These are phyloP conservation scores for Osmerus eperlanus DNA, from an alignment of 2,113 vertebrate species.

Conservation along the genomic window DNA sequence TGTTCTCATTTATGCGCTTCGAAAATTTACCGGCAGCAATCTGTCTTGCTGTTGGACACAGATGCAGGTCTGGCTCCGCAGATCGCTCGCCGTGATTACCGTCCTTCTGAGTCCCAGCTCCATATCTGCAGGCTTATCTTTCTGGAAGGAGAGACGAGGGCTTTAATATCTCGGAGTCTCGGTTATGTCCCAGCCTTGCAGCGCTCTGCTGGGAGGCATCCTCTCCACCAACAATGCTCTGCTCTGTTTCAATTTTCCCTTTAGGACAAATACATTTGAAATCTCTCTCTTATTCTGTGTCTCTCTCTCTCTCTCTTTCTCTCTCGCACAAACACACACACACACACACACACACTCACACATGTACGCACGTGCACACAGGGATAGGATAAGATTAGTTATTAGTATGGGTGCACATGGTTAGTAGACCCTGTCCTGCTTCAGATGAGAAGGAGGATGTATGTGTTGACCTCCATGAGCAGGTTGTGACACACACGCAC, in stretches of 20 bases:
- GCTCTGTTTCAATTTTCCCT: no score
- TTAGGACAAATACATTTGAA: background rate
- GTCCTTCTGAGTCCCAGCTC: background rate
- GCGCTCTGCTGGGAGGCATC: no score
- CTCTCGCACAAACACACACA: background rate
- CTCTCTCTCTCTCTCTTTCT: background rate
- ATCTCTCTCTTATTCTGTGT: background rate
- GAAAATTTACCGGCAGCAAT: slow-evolving; percentile 43
- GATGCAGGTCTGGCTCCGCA: slow-evolving; percentile 44
- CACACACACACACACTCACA: background rate
- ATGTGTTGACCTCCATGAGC: slow-evolving; percentile 24
- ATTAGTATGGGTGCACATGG: slow-evolving; percentile 4
- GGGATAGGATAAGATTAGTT: no score
- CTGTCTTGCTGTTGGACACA: slow-evolving; percentile 39
- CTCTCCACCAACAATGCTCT: no score
- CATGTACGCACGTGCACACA: background rate
- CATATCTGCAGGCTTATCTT: no score
- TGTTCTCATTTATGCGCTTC: background rate
- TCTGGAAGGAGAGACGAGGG: no score
- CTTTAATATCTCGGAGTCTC: no score
- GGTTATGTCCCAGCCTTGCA: no score
- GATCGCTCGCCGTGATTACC: slow-evolving; percentile 38
- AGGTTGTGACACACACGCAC: background rate
- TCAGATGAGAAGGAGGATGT: slow-evolving; percentile 16
- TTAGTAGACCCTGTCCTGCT: slow-evolving; percentile 11